Evolutionary conservation across 1,140 invertebrate genomes (phyloP), one percentile per base, ranked within the genome.

Genomic region (Palaemon carinicauda): DNA sequence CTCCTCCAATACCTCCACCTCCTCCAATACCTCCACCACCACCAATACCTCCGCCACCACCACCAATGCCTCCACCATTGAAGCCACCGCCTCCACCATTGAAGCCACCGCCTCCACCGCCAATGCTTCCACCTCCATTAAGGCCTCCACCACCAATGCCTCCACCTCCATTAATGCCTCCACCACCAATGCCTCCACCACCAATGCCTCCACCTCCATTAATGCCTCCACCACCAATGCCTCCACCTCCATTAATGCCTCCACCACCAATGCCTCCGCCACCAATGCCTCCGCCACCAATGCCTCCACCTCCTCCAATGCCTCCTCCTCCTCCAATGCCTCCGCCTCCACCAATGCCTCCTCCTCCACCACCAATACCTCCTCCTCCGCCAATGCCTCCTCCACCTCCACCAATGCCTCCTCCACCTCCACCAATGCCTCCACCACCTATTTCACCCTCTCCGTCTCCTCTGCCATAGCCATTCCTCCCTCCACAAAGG

Each of bases 351-450:
- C 74, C 74, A 1, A 29, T 17, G 27, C n/a, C n/a, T n/a, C 27
- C 60, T 24, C 73, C 73, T 31, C 56, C 52, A 10, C 75, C 78
- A 33, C 15, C 31, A 17, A 31, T 27, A 24, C 50, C 71, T 19
- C 82, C 53, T 78, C 83, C 50, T 51, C 50, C 87, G 12, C 71
- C 73, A 89, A 52, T 51, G 19, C 33, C 31, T 51, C 54, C 31
- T 14, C 52, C 84, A 52, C n/a, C n/a, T n/a, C n/a, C n/a, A n/a
- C n/a, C n/a, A n/a, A 74, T 82, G 27, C 31, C 71, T n/a, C 78
- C 94, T 91, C 96, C 96, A 52, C 41, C 27, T n/a, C n/a, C n/a
- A n/a, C n/a, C n/a, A 29, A 56, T 60, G 17, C 31, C 41, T n/a
- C 83, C 21, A 33, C 74, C 74, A 0, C 3, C 7, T n/a, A 31